Base-by-base conservation (phyloP, 2,888 invertebrate genomes). In the Agrilus cyanescens region DNA sequence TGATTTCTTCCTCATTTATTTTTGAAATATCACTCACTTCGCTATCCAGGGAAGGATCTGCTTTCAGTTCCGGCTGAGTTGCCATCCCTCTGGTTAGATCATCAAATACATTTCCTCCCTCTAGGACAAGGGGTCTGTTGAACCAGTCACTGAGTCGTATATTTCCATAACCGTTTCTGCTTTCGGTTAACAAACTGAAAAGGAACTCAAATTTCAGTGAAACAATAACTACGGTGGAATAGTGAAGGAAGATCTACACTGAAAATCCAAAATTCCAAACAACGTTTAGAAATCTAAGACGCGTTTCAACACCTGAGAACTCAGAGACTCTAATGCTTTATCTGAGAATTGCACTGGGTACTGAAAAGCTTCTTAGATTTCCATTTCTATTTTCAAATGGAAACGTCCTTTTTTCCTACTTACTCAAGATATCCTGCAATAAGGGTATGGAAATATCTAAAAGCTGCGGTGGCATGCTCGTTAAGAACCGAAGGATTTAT, bases 31-130 rank as follows among this genome's bases (percentile, higher is more conserved):
- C 6, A 44, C 68, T 69, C 45, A 85, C 83, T 70, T 87, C 86
- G 44, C 71, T 72, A 53, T 85, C 82, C 66, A 84, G 83, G 65
- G 73, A 85, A 50, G 78, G 80, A 63, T 91, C 90, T 46, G 83
- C 79, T 51, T 74, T 75, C 56, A 82, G 78, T 63, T 85, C 78
- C 1, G 82, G 80, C 59, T 91, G 89, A 12, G 79, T 79, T 3
- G 81, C 71, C 57, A 90, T 70, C 6, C 88, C 87, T 65, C 88
- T 70, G 1, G 80, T 72, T 41, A 89, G 70, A 46, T 80, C 78
- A 60, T 85, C 84, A 55, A 85, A 81, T 39, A 77, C 74, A 48
- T 76, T 68, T 15, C 71, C 72, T 37, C 77, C 66, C 58, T 83
- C 83, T 18, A 84, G 62, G 14, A 84, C 60, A 1, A 72, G 66